Base-by-base conservation (phyloP, 2,888 invertebrate species). In the Mayetiola destructor region DNA sequence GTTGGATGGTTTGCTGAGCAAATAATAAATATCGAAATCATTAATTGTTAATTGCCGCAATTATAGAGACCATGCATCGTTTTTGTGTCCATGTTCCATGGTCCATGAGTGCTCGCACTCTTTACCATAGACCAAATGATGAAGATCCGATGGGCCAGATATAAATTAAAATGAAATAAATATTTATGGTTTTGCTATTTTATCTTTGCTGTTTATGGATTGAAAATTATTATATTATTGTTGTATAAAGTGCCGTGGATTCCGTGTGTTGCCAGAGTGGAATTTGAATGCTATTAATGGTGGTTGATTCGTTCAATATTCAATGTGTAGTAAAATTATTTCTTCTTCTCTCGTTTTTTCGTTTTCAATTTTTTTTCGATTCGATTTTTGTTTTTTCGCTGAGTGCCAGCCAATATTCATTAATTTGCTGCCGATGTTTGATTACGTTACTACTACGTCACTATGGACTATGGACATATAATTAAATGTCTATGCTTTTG, bases 111-210 rank as follows among this genome's bases (percentile, higher is more conserved):
- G n/a, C n/a, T n/a, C n/a, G n/a, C n/a, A n/a, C n/a, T n/a, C n/a
- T n/a, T n/a, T n/a, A n/a, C n/a, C n/a, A n/a, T n/a, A n/a, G n/a
- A n/a, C n/a, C n/a, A n/a, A n/a, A n/a, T n/a, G n/a, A n/a, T n/a
- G n/a, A n/a, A n/a, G n/a, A n/a, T n/a, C n/a, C n/a, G n/a, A n/a
- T n/a, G n/a, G n/a, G 23, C 29, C n/a, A 27, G 27, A 16, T 48
- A 48, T 48, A 48, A 48, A 48, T 48, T 48, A 48, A 48, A 48
- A 48, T 48, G n/a, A 48, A 48, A 48, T 48, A 48, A 48, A 48
- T 48, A 48, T 48, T 48, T 48, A 48, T 48, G 48, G 48, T 48
- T 48, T 48, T 48, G 48, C 48, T 27, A 48, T 48, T n/a, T n/a
- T 48, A 48, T 48, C 48, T 27, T 48, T 27, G 48, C 27, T 48